Conservation (phyloP, 1,140 invertebrate genomes). For the Camponotus vicinus region DNA sequence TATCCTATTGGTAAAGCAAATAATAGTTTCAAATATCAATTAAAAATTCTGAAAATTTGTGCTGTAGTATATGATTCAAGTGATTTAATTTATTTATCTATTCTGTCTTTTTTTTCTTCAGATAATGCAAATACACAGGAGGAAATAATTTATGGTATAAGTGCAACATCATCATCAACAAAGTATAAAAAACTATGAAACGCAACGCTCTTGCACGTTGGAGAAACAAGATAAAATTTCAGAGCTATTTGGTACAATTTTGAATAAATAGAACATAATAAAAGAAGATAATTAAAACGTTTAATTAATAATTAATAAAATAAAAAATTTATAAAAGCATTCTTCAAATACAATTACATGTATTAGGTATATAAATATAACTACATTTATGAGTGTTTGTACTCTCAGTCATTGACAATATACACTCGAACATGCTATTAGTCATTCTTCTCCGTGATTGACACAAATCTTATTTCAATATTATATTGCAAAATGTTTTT, state of each 20-base stretch:
- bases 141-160: constrained; percentile 57
- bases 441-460: constrained; percentile 65
- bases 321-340: constrained; percentile 80
- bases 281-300: constrained; percentile 59
- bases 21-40: neutral
- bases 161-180: constrained; percentile 39
- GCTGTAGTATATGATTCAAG: neutral
- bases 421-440: constrained; percentile 77
- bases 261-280: constrained; percentile 33
- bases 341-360: constrained; percentile 81
- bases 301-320: constrained; percentile 72
- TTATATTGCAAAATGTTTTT: constrained; percentile 60
- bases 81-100: neutral
- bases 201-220: neutral
- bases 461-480: constrained; percentile 70
- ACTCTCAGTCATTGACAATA: constrained; percentile 83
- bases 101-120: constrained; percentile 41
- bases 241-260: neutral
- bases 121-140: constrained; percentile 39
- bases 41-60: constrained; percentile 7
- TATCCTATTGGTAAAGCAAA: constrained; percentile 72
- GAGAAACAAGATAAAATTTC: constrained; percentile 11
- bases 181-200: constrained; percentile 56
- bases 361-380: constrained; percentile 82
- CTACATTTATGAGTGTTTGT: constrained; percentile 83